Conservation (phyloP, 2,113 vertebrate genomes). For the Xiphias gladius region DNA sequence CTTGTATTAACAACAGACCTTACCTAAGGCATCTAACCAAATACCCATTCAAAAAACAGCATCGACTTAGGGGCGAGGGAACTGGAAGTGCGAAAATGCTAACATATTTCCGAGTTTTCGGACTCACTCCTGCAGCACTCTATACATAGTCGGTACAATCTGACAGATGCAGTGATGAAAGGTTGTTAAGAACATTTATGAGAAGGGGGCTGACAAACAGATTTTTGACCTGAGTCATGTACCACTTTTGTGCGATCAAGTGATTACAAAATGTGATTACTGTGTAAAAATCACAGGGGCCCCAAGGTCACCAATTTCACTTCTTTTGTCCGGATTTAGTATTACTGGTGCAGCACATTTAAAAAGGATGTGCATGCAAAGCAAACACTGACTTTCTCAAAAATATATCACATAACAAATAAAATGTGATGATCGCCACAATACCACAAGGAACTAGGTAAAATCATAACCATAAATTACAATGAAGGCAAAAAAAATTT, state of each 20-base stretch:
- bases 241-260: not conserved
- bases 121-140: too few species aligned
- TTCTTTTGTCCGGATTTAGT: not conserved
- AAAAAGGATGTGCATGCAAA: not conserved
- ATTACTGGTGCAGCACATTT: not conserved
- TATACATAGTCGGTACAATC: too few species aligned
- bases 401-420: too few species aligned
- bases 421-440: not conserved
- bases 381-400: not conserved
- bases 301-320: conserved; percentile 11
- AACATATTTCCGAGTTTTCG: too few species aligned
- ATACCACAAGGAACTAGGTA: not conserved
- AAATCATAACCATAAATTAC: too few species aligned
- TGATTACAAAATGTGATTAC: not conserved
- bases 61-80: too few species aligned
- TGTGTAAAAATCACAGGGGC: not conserved
- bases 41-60: too few species aligned
- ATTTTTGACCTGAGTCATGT: not conserved
- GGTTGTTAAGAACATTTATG: not conserved
- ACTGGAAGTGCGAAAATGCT: too few species aligned
- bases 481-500: too few species aligned
- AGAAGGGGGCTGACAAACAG: not conserved
- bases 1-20: too few species aligned
- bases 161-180: not conserved
- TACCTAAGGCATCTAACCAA: too few species aligned